phyloP scores from a whole-genome alignment of 2,888 invertebrate species.

The Caenorhabditis uteleia region DNA sequence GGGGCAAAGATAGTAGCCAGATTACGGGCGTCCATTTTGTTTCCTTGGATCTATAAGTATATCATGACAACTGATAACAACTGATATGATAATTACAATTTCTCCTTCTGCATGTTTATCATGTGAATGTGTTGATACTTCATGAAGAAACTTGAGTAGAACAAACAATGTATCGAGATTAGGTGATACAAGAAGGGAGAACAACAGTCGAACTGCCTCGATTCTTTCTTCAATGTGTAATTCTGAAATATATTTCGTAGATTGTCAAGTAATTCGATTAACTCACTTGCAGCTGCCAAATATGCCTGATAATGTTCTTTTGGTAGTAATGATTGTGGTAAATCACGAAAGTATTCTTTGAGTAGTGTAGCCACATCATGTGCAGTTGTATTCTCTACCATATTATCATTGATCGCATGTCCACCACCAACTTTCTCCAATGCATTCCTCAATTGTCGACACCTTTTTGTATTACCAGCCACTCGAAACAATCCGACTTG shows the following conservation, averaged over 20 bases:
- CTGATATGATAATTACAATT: slow-evolving; percentile 41
- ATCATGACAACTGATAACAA: neutral
- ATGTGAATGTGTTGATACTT: slow-evolving; percentile 79
- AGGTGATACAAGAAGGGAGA: slow-evolving; percentile 84
- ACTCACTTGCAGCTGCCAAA: slow-evolving; percentile 87
- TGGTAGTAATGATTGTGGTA: slow-evolving; percentile 89
- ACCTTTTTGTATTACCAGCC: slow-evolving; percentile 88
- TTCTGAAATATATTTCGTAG: slow-evolving; percentile 17
- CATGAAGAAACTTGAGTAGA: slow-evolving; percentile 82
- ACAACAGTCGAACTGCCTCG: slow-evolving; percentile 72
- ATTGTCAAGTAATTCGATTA: neutral
- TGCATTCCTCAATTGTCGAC: slow-evolving; percentile 79
- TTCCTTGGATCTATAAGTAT: slow-evolving; percentile 75
- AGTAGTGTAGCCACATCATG: slow-evolving; percentile 91
- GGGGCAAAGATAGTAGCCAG: slow-evolving; percentile 91
- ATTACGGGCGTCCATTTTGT: slow-evolving; percentile 92
- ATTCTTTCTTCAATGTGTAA: slow-evolving; percentile 43
- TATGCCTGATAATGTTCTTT: slow-evolving; percentile 87
- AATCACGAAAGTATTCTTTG: slow-evolving; percentile 89
- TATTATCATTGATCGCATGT: slow-evolving; percentile 42
- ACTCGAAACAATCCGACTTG: slow-evolving; percentile 90
- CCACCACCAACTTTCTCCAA: slow-evolving; percentile 49
- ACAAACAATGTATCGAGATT: slow-evolving; percentile 88
- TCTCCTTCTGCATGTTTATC: slow-evolving; percentile 75
- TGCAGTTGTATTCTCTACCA: slow-evolving; percentile 80